Conservation (phyloP, 2,888 invertebrate genomes). For the Campaea margaritaria region DNA sequence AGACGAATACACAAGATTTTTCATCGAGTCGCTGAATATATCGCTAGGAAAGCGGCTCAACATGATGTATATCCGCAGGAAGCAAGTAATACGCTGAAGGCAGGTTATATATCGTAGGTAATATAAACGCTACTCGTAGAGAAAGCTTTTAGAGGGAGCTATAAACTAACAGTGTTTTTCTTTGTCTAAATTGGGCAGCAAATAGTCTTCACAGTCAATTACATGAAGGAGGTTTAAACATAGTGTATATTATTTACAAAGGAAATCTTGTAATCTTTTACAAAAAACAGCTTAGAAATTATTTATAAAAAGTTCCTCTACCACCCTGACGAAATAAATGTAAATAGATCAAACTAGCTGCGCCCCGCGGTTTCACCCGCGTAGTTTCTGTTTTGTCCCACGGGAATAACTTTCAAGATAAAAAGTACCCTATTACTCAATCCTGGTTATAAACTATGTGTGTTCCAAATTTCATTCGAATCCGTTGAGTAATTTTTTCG, state of each 20-base stretch:
- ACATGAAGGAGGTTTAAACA: constrained; percentile 32
- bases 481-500: no score
- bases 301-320: no score
- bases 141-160: constrained; percentile 60
- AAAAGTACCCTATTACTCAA: no score
- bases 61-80: constrained; percentile 68
- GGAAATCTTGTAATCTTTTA: constrained; percentile 1
- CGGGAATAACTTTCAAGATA: no score
- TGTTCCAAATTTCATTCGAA: no score
- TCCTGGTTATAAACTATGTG: no score
- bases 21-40: constrained; percentile 62
- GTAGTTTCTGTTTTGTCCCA: no score
- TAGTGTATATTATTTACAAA: background rate
- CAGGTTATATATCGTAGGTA: constrained; percentile 68
- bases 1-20: constrained; percentile 62
- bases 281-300: constrained; percentile 18
- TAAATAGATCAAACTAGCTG: no score
- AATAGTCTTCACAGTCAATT: constrained; percentile 44
- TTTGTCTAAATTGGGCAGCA: constrained; percentile 43
- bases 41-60: constrained; percentile 64
- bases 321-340: no score
- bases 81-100: constrained; percentile 67
- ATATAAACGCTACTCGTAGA: constrained; percentile 60
- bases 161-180: constrained; percentile 55
- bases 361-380: no score